Evolutionary conservation across 2,113 vertebrate species (phyloP).

Genomic region (Tretioscincus oriximinensis): DNA sequence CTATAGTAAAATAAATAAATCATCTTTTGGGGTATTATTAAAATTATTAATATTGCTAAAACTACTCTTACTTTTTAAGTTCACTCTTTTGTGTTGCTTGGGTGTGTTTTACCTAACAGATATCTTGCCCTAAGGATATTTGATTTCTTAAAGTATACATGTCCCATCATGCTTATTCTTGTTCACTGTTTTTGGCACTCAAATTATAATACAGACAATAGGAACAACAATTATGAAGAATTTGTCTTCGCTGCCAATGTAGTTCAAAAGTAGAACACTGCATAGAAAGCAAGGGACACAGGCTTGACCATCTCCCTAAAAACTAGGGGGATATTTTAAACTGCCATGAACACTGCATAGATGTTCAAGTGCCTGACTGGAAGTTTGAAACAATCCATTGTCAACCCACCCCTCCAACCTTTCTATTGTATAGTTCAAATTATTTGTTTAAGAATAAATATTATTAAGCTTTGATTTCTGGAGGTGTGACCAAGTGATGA

Average conservation of each 20-base stretch:
- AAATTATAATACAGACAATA: not conserved
- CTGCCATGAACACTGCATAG: too few species aligned
- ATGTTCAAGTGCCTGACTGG: too few species aligned
- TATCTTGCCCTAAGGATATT: not conserved
- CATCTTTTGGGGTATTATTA: not conserved
- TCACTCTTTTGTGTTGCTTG: not conserved
- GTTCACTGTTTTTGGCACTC: not conserved
- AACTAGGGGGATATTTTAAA: too few species aligned
- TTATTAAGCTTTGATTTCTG: not conserved
- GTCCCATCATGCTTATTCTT: not conserved
- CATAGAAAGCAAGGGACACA: too few species aligned
- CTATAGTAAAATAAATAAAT: not conserved
- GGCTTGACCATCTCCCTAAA: too few species aligned
- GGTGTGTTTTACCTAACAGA: not conserved
- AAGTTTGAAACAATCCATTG: too few species aligned
- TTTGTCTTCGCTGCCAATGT: too few species aligned
- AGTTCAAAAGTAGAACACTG: too few species aligned
- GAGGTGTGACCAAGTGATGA: not conserved
- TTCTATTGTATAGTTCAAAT: not conserved
- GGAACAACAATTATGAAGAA: too few species aligned
- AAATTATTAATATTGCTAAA: not conserved
- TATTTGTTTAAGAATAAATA: not conserved
- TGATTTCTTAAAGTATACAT: conserved; percentile 6
- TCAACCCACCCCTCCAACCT: not conserved
- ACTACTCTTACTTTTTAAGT: not conserved